Evolutionary conservation across 2,113 vertebrate genomes (phyloP), one percentile per base, ranked within the genome.

Genomic region (Microcebus tavaratra): DNA sequence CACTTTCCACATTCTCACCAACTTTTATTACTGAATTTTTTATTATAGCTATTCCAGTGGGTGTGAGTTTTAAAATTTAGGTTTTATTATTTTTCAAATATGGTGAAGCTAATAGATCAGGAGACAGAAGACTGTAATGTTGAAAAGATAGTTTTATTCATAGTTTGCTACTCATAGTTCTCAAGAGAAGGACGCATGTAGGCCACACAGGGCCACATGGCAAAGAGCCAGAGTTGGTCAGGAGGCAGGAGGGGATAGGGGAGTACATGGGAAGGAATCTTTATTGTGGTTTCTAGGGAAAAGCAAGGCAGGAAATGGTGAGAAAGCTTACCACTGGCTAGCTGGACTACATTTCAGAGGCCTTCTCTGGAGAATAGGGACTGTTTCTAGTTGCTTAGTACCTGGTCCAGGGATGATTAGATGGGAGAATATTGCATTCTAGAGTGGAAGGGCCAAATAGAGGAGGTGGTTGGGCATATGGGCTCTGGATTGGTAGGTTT

Each of bases 171-270:
- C 23, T 72, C 61, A 48, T 0, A n/a, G 0, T 80, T 63, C 29
- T 31, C 59, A 42, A 45, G 27, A 75, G 50, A 4, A 68, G 8
- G 11, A 67, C 3, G 10, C 25, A 8, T 34, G 8, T 6, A n/a
- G n/a, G 8, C 17, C n/a, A n/a, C 17, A 5, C 0, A 31, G 21
- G 57, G 0, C 3, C 45, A 67, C 6, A 1, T 7, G 3, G 5
- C 10, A 27, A 85, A 92, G 15, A 20, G 18, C 21, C 14, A 59
- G 27, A 6, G 4, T n/a, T 95, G 79, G 31, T 27, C 63, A 57
- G 34, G 11, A 84, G 23, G 42, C 39, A 61, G 34, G 73, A 61
- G 2, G 23, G 39, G 55, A 23, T 3, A 2, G 8, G 31, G 6
- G 21, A 57, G 27, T 20, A 4, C 36, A 36, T 0, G 21, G 39